A percentile compares a stretch with the other conserved stretches of the same genome.
phyloP scores from a whole-genome alignment of 2,888 invertebrate genomes.

The Plebejus melissa region DNA sequence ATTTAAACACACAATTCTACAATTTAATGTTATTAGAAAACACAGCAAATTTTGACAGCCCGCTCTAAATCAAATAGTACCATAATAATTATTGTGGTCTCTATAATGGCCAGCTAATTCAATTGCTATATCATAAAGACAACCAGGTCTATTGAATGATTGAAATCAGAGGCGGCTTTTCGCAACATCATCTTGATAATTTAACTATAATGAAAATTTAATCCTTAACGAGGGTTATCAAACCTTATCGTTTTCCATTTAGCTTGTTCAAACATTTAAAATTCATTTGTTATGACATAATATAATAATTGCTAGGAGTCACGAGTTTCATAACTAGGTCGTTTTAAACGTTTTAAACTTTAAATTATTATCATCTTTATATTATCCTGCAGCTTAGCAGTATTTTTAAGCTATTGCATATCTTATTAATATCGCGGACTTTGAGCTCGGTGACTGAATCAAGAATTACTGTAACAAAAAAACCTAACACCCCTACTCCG shows the following conservation, averaged over 20 bases:
- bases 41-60: too few species aligned
- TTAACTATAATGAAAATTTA: conserved; percentile 4
- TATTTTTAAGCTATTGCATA: too few species aligned
- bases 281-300: background rate
- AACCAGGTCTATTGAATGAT: background rate
- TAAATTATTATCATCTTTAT: background rate
- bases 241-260: background rate
- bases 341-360: background rate
- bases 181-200: background rate
- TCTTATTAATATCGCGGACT: too few species aligned
- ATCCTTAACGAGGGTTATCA: background rate
- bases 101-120: background rate
- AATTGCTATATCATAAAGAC: background rate
- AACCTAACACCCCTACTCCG: too few species aligned
- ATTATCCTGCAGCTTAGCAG: background rate
- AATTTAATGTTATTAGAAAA: too few species aligned
- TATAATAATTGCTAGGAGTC: background rate
- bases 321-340: background rate
- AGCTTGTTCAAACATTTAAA: background rate
- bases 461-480: too few species aligned
- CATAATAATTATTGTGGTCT: background rate
- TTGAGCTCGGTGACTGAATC: too few species aligned
- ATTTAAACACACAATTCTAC: too few species aligned
- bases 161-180: background rate
- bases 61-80: too few species aligned